phyloP scores from a whole-genome alignment of 2,113 vertebrate genomes.

The Leptosomus discolor region DNA sequence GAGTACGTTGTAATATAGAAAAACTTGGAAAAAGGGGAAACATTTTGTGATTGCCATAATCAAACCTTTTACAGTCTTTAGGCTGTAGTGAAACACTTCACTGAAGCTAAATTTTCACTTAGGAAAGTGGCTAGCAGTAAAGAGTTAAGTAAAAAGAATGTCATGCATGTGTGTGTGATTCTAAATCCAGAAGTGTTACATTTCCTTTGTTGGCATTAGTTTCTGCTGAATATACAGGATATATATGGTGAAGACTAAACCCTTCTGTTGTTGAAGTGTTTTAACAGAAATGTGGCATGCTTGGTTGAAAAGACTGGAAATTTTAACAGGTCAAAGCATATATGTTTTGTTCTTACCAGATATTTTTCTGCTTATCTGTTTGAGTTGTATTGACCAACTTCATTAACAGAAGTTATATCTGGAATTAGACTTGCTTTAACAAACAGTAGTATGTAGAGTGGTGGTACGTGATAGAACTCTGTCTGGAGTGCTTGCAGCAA shows the following conservation, averaged over 20 bases:
- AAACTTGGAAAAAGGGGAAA: neutral
- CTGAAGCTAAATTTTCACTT: neutral
- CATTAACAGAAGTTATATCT: neutral
- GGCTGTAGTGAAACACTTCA: neutral
- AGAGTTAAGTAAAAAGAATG: constrained; percentile 66
- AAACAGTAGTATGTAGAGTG: neutral
- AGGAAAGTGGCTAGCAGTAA: neutral
- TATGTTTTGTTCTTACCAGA: neutral
- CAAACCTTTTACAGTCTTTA: neutral
- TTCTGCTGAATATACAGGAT: constrained; percentile 63
- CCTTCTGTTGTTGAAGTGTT: constrained; percentile 31
- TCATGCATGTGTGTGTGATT: constrained; percentile 48
- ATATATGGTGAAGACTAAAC: constrained; percentile 54
- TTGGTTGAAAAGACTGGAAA: neutral
- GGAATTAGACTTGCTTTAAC: neutral
- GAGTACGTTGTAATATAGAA: neutral
- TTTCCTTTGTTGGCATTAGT: constrained; percentile 60
- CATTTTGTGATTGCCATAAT: neutral
- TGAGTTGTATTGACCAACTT: neutral
- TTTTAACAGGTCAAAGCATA: neutral
- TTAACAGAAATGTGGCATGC: constrained; percentile 68
- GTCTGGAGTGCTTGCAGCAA: neutral
- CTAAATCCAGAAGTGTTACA: constrained; percentile 62
- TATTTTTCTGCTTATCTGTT: neutral
- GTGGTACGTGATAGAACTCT: neutral